Evolutionary conservation across 1,140 invertebrate species (phyloP), one percentile per base, ranked within the genome.

Genomic region (Heliothis subflexa): DNA sequence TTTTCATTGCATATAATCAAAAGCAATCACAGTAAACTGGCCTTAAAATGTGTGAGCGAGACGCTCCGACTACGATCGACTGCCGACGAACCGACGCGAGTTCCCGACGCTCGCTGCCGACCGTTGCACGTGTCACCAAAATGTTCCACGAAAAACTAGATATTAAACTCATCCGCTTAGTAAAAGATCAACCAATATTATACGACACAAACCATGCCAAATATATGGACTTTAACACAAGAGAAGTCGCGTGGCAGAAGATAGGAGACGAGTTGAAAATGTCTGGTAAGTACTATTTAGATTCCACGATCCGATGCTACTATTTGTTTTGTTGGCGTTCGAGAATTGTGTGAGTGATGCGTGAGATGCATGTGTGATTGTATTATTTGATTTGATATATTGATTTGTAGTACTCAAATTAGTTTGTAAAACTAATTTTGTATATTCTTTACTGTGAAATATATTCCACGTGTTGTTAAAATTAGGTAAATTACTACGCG

Each of bases 221-320:
- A 50, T 94, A 94, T 75, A 92, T 93, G 89, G 91, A 94, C 74
- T 91, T 92, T 66, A 94, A 94, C 28, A 80, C 91, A 0, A 79
- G 93, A 0, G 93, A 94, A 74, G 93, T 94, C 45, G 87, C 90
- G 0, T 94, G 93, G 93, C 93, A 94, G 71, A 92, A 88, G 80
- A 94, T 94, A 18, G 93, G 93, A 11, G 93, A 94, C 73, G 90
- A 91, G 54, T 78, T 94, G 0, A 88, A 91, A 77, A 85, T 85
- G 25, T 88, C 93, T 14, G 91, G 93, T 94, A 61, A 89, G 89
- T 86, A 40, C 28, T 78, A 62, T 89, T 91, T 90, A 89, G 82
- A 86, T 81, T 83, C 74, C 83, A 89, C 89, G 88, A 80, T 55
- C 57, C 50, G 71, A 25, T 71, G 28, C 16, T 71, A 28, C 62